These are phyloP conservation scores for Perognathus longimembris DNA, from an alignment of 2,113 vertebrate genomes.

Conservation along the genomic window DNA sequence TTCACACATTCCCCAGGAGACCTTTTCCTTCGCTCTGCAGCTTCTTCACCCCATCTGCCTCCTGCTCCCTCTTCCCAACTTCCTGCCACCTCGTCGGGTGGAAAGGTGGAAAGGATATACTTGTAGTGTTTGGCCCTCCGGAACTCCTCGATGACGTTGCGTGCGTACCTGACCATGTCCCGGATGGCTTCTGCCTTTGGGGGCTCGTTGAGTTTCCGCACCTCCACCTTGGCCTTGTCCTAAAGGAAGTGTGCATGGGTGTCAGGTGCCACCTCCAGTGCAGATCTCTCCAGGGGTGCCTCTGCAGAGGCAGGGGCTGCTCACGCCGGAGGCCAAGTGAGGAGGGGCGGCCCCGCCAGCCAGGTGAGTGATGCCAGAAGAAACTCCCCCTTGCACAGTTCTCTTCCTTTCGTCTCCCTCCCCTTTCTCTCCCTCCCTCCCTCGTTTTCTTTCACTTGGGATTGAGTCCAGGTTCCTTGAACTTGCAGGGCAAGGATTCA, in stretches of 20 bases:
- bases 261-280: neutral
- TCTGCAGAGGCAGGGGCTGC: neutral
- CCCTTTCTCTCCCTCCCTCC: too few species aligned
- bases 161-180: constrained; percentile 93
- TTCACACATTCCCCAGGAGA: neutral
- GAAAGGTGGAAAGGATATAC: constrained; percentile 92
- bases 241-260: constrained; percentile 78
- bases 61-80: neutral
- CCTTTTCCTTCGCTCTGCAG: neutral
- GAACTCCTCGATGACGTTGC: constrained; percentile 94
- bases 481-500: too few species aligned
- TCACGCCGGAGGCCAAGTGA: too few species aligned
- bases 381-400: too few species aligned
- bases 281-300: constrained; percentile 17
- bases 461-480: too few species aligned
- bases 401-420: too few species aligned
- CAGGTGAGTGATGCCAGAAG: too few species aligned
- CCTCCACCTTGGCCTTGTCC: constrained; percentile 94
- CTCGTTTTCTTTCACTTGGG: too few species aligned
- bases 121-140: constrained; percentile 92
- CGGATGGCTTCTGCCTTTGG: constrained; percentile 86
- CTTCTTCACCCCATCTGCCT: neutral
- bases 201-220: constrained; percentile 89
- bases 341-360: too few species aligned
- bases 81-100: rapidly evolving